Conservation (phyloP, 2,797 vertebrate species). For the Acrocephalus scirpaceus region DNA sequence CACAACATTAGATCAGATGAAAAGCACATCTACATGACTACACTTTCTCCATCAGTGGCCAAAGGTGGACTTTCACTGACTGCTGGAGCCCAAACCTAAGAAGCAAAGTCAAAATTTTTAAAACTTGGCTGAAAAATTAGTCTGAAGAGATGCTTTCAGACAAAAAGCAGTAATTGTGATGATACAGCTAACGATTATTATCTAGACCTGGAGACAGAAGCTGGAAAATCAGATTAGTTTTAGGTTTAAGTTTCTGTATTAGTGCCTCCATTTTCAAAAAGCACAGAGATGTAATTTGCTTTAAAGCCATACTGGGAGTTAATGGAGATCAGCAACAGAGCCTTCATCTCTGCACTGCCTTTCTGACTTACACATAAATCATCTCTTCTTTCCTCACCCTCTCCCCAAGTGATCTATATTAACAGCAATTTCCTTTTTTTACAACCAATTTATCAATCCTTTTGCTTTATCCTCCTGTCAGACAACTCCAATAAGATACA, state of each 20-base stretch:
- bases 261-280: background rate
- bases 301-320: background rate
- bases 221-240: background rate
- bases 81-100: background rate
- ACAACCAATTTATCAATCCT: background rate
- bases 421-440: background rate
- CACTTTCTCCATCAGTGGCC: background rate
- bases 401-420: background rate
- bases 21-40: background rate
- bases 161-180: background rate
- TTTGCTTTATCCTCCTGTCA: background rate
- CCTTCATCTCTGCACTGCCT: rapidly evolving
- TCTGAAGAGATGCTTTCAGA: background rate
- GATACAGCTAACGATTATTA: background rate
- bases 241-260: background rate
- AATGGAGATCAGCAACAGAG: background rate
- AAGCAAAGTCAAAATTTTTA: background rate
- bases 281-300: background rate
- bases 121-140: background rate
- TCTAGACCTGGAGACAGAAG: background rate
- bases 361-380: background rate
- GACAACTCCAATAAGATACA: background rate
- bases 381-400: background rate
- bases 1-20: background rate
- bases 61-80: background rate